phyloP scores from a whole-genome alignment of 1,140 invertebrate species.

The Drosophila fuyamai region DNA sequence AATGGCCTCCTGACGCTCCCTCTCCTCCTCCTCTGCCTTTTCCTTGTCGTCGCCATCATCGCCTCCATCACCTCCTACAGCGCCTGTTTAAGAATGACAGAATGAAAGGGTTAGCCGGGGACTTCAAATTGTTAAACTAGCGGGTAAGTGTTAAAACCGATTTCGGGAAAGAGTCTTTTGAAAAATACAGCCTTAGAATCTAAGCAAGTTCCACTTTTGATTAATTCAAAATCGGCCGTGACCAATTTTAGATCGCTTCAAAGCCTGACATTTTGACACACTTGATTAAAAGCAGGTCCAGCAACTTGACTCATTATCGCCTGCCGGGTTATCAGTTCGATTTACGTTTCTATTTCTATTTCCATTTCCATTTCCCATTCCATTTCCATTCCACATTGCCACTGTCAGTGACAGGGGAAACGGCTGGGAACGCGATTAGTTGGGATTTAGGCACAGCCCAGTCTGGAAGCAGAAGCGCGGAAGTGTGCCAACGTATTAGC shows the following conservation, averaged over 20 bases:
- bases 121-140: neutral
- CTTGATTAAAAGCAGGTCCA: slow-evolving; percentile 40
- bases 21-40: slow-evolving; percentile 97
- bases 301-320: slow-evolving; percentile 11
- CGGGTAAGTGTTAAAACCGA: neutral
- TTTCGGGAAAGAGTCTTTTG: neutral
- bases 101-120: slow-evolving; percentile 7
- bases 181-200: slow-evolving; percentile 4
- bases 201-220: slow-evolving; percentile 4
- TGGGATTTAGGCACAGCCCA: slow-evolving; percentile 41
- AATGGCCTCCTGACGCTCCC: slow-evolving; percentile 96
- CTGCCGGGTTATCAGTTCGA: slow-evolving; percentile 24
- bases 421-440: slow-evolving; percentile 61
- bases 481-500: slow-evolving; percentile 36
- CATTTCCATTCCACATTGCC: slow-evolving; percentile 13
- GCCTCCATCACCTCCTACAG: slow-evolving; percentile 95
- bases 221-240: slow-evolving; percentile 57
- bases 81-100: slow-evolving; percentile 87
- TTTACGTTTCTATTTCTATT: neutral
- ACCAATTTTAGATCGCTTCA: slow-evolving; percentile 55
- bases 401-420: slow-evolving; percentile 23
- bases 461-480: slow-evolving; percentile 46
- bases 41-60: slow-evolving; percentile 96
- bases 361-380: neutral
- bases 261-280: slow-evolving; percentile 68